These are phyloP conservation scores for Spatula versicolor DNA, from an alignment of 2,797 vertebrate genomes.

Conservation along the genomic window DNA sequence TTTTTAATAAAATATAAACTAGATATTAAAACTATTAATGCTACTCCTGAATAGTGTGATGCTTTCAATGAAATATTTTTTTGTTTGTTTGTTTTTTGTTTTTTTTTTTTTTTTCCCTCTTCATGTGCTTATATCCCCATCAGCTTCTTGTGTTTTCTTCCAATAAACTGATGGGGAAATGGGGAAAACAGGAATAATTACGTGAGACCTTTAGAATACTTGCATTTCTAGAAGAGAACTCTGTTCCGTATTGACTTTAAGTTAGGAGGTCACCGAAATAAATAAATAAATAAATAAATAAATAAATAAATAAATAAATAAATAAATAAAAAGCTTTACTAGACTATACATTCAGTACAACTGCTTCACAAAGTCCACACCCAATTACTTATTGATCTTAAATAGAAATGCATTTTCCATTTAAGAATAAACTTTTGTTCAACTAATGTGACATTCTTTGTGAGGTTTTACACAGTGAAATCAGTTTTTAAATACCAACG, in stretches of 20 bases:
- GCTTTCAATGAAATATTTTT: not conserved
- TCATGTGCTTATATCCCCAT: not conserved
- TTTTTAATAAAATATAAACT: not conserved
- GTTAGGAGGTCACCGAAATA: fast-evolving
- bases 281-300: no score
- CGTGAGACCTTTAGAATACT: not conserved
- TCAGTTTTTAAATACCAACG: not conserved
- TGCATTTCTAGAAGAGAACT: not conserved
- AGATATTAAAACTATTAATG: not conserved
- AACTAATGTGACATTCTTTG: not conserved
- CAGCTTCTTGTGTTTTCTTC: not conserved
- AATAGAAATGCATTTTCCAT: not conserved
- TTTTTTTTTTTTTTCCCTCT: not conserved
- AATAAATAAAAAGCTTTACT: not conserved
- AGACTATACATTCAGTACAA: not conserved
- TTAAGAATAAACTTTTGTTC: not conserved
- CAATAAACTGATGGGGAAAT: not conserved
- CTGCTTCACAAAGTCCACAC: not conserved
- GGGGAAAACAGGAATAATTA: not conserved
- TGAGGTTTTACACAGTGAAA: not conserved
- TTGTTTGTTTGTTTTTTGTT: no score
- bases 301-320: not conserved
- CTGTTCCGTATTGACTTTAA: not conserved
- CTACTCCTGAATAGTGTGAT: not conserved
- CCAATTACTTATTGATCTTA: not conserved